These are phyloP conservation scores for Drosophila kanekoi DNA, from an alignment of 2,888 invertebrate species.

Conservation along the genomic window DNA sequence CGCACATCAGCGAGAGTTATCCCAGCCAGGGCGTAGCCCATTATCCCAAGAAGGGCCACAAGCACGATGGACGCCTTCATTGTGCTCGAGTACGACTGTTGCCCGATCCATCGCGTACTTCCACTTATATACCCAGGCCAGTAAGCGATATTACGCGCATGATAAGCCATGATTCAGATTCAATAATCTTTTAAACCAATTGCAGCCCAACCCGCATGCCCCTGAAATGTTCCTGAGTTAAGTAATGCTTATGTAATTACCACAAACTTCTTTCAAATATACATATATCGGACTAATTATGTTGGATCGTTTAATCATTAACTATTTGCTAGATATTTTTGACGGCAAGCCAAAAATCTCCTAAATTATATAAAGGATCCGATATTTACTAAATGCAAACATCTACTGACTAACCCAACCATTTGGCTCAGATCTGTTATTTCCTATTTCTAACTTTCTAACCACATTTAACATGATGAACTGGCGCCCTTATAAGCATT, in stretches of 20 bases:
- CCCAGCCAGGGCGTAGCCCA: constrained; percentile 16
- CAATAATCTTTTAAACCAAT: not conserved
- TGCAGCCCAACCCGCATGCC: not conserved
- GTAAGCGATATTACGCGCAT: not conserved
- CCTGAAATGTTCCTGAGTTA: too few species aligned
- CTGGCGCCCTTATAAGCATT: too few species aligned
- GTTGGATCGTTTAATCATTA: too few species aligned
- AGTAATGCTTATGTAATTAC: not conserved
- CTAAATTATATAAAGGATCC: too few species aligned
- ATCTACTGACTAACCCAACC: too few species aligned
- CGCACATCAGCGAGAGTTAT: constrained; percentile 11
- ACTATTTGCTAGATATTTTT: too few species aligned
- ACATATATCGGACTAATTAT: not conserved
- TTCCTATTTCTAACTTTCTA: too few species aligned
- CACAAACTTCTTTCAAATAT: not conserved
- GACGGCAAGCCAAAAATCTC: too few species aligned
- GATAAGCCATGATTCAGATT: constrained; percentile 1
- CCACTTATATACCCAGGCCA: constrained; percentile 14
- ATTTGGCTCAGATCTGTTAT: too few species aligned
- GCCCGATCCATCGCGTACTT: too few species aligned
- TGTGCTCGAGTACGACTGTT: not conserved
- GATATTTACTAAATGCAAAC: too few species aligned
- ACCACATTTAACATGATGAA: too few species aligned
- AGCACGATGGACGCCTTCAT: constrained; percentile 22
- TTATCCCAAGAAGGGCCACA: constrained; percentile 12